These are phyloP conservation scores for Apogon hyalosoma DNA, from an alignment of 2,797 vertebrate species.

Conservation along the genomic window DNA sequence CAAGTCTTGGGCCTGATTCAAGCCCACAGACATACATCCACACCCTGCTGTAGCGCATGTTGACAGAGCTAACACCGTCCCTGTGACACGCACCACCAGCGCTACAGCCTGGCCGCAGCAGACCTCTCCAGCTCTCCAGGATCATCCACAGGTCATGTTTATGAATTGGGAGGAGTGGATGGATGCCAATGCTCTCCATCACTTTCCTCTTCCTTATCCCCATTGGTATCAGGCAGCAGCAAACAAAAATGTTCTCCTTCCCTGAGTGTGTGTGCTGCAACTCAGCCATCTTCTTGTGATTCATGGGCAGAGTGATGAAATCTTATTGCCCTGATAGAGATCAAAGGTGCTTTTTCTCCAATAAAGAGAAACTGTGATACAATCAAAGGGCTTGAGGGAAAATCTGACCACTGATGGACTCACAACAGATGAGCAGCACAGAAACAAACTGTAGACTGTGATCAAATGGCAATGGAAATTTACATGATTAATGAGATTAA, in stretches of 20 bases:
- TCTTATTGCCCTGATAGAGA: slow-evolving; percentile 53
- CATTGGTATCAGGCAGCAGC: slow-evolving; percentile 31
- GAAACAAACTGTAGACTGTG: slow-evolving; percentile 29
- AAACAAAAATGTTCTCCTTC: slow-evolving; percentile 30
- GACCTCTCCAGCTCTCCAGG: slow-evolving; percentile 68
- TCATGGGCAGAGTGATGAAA: slow-evolving; percentile 59
- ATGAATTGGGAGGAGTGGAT: slow-evolving; percentile 83
- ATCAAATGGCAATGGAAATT: slow-evolving; percentile 29
- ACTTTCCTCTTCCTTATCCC: slow-evolving; percentile 74
- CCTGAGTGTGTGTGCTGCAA: neutral
- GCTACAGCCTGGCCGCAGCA: slow-evolving; percentile 68
- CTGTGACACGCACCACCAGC: slow-evolving; percentile 73
- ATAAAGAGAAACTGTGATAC: slow-evolving; percentile 64
- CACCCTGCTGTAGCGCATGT: slow-evolving; percentile 53
- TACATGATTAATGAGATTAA: slow-evolving; percentile 60
- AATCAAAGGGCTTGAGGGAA: slow-evolving; percentile 68
- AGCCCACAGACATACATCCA: slow-evolving; percentile 51
- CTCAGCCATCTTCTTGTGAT: slow-evolving; percentile 46
- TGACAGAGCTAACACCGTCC: slow-evolving; percentile 62
- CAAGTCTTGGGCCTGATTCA: slow-evolving; percentile 66
- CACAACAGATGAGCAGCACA: slow-evolving; percentile 27
- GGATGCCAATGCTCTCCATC: slow-evolving; percentile 67
- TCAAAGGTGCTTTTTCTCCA: slow-evolving; percentile 57
- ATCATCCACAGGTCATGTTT: slow-evolving; percentile 88
- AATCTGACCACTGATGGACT: slow-evolving; percentile 61